Conservation (phyloP, 2,113 vertebrate genomes). For the Saguinus midas region DNA sequence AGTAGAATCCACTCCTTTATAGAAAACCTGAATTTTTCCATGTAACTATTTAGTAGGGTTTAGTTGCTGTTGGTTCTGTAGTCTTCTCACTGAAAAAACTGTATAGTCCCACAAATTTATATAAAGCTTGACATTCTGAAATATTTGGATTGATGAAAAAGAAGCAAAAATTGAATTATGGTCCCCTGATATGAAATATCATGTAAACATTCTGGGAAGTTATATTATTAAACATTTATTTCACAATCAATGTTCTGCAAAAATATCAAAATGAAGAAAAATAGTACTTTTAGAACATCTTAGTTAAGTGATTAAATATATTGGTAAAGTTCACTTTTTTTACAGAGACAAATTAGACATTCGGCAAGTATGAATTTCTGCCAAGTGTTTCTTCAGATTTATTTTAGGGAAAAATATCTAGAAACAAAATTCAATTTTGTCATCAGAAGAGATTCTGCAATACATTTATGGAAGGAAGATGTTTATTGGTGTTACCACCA, state of each 20-base stretch:
- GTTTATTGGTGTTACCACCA: background rate
- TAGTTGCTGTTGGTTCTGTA: background rate
- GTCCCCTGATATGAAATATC: background rate
- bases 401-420: conserved; percentile 3
- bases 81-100: background rate
- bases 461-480: background rate
- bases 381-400: conserved; percentile 41
- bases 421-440: conserved; percentile 1
- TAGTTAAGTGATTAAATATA: conserved; percentile 44
- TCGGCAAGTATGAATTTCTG: conserved; percentile 35
- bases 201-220: conserved; percentile 1
- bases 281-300: background rate
- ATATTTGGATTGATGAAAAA: conserved; percentile 40
- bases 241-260: background rate
- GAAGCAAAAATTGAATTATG: background rate
- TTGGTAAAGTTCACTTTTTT: conserved; percentile 38
- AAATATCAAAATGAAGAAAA: conserved; percentile 54
- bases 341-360: conserved; percentile 47
- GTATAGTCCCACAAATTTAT: background rate
- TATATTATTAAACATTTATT: conserved; percentile 56
- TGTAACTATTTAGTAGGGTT: background rate
- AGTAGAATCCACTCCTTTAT: background rate
- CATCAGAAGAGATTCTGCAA: background rate
- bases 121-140: conserved; percentile 39
- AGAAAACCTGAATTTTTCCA: background rate